Evolutionary conservation across 1,140 invertebrate genomes (phyloP).

Genomic region (Chironomus tepperi): DNA sequence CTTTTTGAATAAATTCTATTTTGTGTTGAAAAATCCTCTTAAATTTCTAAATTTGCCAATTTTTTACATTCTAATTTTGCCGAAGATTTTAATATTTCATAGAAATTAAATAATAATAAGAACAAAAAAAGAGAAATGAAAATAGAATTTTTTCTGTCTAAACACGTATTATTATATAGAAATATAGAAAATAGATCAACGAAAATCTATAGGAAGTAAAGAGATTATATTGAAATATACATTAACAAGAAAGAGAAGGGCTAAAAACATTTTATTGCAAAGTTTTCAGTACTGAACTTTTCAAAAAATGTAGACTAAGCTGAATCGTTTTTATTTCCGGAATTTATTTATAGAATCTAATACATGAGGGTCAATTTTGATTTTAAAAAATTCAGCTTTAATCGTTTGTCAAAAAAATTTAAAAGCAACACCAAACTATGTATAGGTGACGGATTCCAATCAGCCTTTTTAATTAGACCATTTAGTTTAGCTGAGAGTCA

Average conservation of each 20-base stretch:
- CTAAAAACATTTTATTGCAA: constrained; percentile 26
- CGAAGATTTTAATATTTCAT: neutral
- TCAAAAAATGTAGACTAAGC: neutral
- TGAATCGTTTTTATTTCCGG: neutral
- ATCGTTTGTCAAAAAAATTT: neutral
- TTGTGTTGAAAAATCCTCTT: neutral
- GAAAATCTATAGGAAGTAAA: constrained; percentile 32
- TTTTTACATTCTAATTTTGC: neutral
- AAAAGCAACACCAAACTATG: constrained; percentile 4
- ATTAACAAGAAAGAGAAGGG: constrained; percentile 25
- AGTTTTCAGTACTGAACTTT: constrained; percentile 25
- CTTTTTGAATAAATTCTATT: no score
- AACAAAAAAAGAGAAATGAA: no score
- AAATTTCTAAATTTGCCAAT: neutral
- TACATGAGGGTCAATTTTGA: neutral
- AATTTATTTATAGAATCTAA: neutral
- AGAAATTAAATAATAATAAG: neutral
- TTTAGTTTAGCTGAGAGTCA: neutral
- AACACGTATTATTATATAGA: neutral
- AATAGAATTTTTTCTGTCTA: no score
- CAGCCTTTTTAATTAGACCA: no score
- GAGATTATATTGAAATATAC: constrained; percentile 26
- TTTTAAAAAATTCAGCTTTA: neutral
- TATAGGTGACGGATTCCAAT: neutral
- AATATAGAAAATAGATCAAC: constrained; percentile 34